A percentile compares a stretch with the other conserved stretches of the same genome.
Conservation (phyloP, 2,797 vertebrate genomes). For the Manis crassicaudata region DNA sequence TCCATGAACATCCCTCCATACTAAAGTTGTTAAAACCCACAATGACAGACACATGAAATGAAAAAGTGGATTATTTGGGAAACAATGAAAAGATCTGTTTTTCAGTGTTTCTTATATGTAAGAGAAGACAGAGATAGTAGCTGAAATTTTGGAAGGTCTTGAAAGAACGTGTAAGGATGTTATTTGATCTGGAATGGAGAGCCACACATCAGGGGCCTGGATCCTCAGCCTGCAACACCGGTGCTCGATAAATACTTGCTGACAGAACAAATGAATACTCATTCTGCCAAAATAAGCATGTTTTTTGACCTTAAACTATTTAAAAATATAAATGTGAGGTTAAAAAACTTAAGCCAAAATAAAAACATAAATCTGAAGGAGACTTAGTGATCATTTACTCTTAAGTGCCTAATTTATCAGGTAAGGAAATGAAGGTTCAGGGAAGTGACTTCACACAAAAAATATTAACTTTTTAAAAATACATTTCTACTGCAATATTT, state of each 20-base stretch:
- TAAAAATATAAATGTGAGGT: not conserved
- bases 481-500: not conserved
- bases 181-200: not conserved
- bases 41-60: slow-evolving; percentile 10
- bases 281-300: not conserved
- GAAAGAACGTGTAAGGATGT: not conserved
- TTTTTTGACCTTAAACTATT: not conserved
- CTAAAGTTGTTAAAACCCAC: not conserved
- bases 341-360: slow-evolving; percentile 45
- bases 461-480: not conserved
- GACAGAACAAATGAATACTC: not conserved
- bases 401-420: not conserved
- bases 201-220: not conserved
- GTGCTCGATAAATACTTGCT: not conserved
- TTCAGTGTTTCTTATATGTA: not conserved
- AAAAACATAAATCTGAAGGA: slow-evolving; percentile 18
- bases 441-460: not conserved
- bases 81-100: not conserved
- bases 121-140: not conserved
- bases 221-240: not conserved
- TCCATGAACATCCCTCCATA: not conserved
- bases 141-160: not conserved
- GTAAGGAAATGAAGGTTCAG: slow-evolving; percentile 26
- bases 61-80: slow-evolving; percentile 3
- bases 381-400: not conserved